These are phyloP conservation scores for Excalfactoria chinensis DNA, from an alignment of 2,113 vertebrate species.

Conservation along the genomic window DNA sequence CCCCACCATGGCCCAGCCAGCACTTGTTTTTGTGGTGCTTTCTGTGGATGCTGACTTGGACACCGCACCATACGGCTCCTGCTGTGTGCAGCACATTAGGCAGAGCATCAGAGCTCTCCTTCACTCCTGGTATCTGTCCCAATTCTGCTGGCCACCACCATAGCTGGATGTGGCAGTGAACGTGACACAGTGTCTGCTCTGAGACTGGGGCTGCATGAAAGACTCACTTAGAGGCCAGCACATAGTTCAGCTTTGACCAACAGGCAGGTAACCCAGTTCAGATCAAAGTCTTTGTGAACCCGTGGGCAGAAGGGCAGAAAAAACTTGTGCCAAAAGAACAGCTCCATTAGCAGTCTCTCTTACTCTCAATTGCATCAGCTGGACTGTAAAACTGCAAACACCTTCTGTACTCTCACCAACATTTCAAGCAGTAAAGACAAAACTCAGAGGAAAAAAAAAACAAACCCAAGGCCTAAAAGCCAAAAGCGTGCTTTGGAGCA, in stretches of 20 bases:
- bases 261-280: not conserved
- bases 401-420: not conserved
- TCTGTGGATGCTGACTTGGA: accelerated
- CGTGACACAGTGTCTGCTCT: not conserved
- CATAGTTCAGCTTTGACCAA: not conserved
- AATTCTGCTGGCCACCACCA: accelerated
- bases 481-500: not conserved
- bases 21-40: accelerated
- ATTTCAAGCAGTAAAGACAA: not conserved
- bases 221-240: not conserved
- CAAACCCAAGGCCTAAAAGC: not conserved
- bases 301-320: not conserved
- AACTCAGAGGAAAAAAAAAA: not conserved
- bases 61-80: not conserved
- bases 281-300: not conserved
- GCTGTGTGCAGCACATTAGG: accelerated
- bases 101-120: not conserved
- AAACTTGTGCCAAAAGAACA: not conserved
- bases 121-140: not conserved
- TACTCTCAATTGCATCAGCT: not conserved
- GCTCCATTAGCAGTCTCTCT: not conserved
- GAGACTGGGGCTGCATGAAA: not conserved
- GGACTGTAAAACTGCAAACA: not conserved
- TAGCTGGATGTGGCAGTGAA: not conserved
- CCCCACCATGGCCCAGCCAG: accelerated